Percentiles rank a stretch among this genome's conserved stretches.
These are phyloP conservation scores for Enteromius afrohamiltoni DNA, from an alignment of 2,797 vertebrate genomes.

Conservation along the genomic window DNA sequence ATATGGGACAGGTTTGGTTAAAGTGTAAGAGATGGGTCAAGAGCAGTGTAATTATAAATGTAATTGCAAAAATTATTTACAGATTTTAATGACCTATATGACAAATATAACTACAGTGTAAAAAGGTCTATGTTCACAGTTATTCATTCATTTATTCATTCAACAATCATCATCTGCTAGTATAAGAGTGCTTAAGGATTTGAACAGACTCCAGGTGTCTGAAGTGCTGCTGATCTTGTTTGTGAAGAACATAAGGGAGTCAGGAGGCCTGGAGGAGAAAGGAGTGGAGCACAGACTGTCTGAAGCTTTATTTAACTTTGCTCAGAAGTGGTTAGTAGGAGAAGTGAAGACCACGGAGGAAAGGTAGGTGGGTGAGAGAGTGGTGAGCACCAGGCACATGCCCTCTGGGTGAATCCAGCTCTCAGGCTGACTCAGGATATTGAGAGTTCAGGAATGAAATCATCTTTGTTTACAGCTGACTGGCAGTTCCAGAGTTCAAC, in stretches of 20 bases:
- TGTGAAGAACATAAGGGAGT: conserved; percentile 13
- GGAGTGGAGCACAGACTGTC: neutral
- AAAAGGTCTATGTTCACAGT: too few species aligned
- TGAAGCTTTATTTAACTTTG: conserved; percentile 11
- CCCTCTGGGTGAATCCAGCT: neutral
- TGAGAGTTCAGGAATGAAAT: neutral
- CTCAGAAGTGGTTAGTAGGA: neutral
- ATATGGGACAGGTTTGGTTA: too few species aligned
- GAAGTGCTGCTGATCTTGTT: neutral
- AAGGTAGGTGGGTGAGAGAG: conserved; percentile 10
- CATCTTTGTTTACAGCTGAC: conserved; percentile 3
- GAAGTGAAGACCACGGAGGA: neutral
- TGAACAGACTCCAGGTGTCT: neutral
- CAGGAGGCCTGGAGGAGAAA: neutral
- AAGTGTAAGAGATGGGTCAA: too few species aligned
- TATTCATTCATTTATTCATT: too few species aligned
- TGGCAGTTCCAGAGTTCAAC: neutral
- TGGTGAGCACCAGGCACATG: neutral
- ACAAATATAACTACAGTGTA: too few species aligned
- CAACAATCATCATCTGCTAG: conserved; percentile 1
- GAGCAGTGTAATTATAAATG: too few species aligned
- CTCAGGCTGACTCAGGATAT: neutral
- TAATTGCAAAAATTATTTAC: too few species aligned
- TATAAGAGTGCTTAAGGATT: neutral
- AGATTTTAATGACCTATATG: too few species aligned